Base-by-base conservation (phyloP, 2,888 invertebrate genomes). In the Metacarcinus magister region DNA sequence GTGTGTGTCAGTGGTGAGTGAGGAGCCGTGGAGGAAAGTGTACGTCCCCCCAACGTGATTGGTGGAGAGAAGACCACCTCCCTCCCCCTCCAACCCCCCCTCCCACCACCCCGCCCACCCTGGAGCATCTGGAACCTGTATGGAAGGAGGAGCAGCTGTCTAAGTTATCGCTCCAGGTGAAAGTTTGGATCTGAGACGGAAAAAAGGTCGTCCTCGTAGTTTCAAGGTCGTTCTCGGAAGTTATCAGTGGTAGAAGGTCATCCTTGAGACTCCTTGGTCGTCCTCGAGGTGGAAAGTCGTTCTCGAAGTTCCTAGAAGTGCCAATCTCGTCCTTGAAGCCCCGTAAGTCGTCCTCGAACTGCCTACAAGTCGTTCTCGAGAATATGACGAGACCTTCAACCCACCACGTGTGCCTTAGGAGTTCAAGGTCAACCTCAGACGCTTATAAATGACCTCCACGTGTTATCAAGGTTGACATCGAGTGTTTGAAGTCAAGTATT, bases 1-100 rank as follows among this genome's bases (percentile, higher is more conserved):
- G 67, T 48, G 82, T 10, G 82, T 82, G 82, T 82, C 82, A 82
- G 82, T 82, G 82, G 28, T 82, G 82, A 32, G 82, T 82, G 82
- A 28, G 82, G 82, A 82, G 32, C 13, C 82, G 82, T 82, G 82
- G 82, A 82, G 32, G 82, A 23, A 82, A 82, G 82, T 82, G 82
- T 13, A 10, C 32, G 82, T 7, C 32, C 82, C 32, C 82, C 32
- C 5, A 4, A 7, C 32, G 10, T 2, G 13, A 32, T 28, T 32
- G 82, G 82, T 32, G 82, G 82, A 82, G 82, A 82, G 32, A 32
- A 10, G 32, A 82, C 5, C 32, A 82, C 32, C 82, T 32, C 82
- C 82, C 32, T 28, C 28, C 32, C 82, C 32, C 8, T 28, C 4
- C 82, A 1, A 10, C 82, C 8, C 5, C 32, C 7, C 32, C 82